Evolutionary conservation across 2,888 invertebrate genomes (phyloP).

Genomic region (Coecobrya sp.): DNA sequence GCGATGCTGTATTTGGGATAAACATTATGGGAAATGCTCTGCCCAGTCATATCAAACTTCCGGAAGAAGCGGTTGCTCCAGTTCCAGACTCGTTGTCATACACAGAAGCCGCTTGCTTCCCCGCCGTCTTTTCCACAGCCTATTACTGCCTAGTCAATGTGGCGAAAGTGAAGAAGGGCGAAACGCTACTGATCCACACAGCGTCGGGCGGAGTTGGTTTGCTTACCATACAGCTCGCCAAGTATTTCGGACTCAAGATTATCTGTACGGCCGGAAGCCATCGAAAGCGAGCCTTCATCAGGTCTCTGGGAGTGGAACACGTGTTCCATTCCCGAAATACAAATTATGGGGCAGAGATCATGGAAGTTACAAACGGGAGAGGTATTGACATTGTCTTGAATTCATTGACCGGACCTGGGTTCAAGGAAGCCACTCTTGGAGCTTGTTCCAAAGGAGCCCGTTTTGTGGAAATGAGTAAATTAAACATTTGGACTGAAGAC

Average conservation of each 20-base stretch:
- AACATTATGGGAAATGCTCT: constrained; percentile 74
- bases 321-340: constrained; percentile 65
- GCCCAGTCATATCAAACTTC: constrained; percentile 68
- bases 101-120: constrained; percentile 63
- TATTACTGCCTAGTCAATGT: constrained; percentile 58
- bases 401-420: constrained; percentile 59
- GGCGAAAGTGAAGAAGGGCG: constrained; percentile 31
- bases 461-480: constrained; percentile 70
- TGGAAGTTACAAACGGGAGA: constrained; percentile 4
- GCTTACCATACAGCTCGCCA: constrained; percentile 51
- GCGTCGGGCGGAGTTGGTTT: constrained; percentile 74
- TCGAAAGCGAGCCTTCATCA: constrained; percentile 46
- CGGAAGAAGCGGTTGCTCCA: constrained; percentile 31
- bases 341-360: constrained; percentile 23
- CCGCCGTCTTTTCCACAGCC: constrained; percentile 61
- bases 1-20: constrained; percentile 75
- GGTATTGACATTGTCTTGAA: constrained; percentile 64
- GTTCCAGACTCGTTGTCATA: constrained; percentile 45
- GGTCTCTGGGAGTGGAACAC: constrained; percentile 54
- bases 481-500: constrained; percentile 60
- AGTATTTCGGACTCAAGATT: constrained; percentile 32
- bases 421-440: constrained; percentile 66
- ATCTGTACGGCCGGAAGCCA: constrained; percentile 63
- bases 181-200: constrained; percentile 57
- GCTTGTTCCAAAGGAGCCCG: constrained; percentile 41